These are phyloP conservation scores for Siphlonurus alternatus DNA, from an alignment of 2,888 invertebrate genomes.

Conservation along the genomic window DNA sequence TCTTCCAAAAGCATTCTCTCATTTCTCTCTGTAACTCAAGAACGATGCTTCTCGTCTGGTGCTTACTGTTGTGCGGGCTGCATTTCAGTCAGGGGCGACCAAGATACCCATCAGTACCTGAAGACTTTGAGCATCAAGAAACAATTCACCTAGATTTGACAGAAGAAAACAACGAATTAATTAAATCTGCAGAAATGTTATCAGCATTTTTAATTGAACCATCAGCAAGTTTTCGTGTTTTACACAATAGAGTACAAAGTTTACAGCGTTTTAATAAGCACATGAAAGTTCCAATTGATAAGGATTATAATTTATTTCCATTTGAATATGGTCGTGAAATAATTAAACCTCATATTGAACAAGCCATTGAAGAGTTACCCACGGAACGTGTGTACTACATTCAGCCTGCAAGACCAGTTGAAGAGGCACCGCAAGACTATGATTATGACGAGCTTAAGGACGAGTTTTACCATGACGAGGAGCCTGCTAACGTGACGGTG, in stretches of 20 bases:
- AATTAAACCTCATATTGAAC: not conserved
- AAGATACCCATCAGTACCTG: too few relatives aligned
- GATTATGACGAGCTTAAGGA: not conserved
- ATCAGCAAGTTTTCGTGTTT: not conserved
- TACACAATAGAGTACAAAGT: not conserved
- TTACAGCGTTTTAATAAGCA: not conserved
- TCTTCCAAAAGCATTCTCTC: too few relatives aligned
- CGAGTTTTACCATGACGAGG: not conserved
- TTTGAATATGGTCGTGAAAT: not conserved
- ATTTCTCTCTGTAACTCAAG: too few relatives aligned
- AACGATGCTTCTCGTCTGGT: too few relatives aligned
- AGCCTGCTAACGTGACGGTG: not conserved
- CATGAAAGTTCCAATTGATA: not conserved
- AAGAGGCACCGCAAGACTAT: not conserved
- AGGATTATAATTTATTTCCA: not conserved
- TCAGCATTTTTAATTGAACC: not conserved
- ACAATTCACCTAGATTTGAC: not conserved
- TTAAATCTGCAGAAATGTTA: not conserved
- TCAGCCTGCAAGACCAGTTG: not conserved
- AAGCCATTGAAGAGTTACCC: not conserved
- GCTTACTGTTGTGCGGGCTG: too few relatives aligned
- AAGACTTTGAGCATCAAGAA: not conserved
- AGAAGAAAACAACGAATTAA: not conserved
- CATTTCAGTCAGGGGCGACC: too few relatives aligned
- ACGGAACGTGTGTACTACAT: not conserved